A percentile compares a stretch with the other conserved stretches of the same genome.
Evolutionary conservation across 2,797 vertebrate species (phyloP).

Genomic region (Enteromius anoplus): DNA sequence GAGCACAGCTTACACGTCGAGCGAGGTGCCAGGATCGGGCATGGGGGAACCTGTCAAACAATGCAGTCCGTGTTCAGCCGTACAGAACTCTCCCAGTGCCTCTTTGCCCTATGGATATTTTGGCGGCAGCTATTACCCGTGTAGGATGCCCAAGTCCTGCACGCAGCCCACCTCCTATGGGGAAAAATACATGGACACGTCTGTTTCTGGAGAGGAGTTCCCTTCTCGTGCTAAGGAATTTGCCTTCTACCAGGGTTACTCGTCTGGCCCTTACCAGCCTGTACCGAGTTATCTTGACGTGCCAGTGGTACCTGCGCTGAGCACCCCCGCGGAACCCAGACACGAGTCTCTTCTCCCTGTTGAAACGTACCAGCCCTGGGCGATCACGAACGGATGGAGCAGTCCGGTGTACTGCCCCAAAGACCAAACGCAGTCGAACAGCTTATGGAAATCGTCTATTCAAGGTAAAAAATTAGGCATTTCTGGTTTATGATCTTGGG

Average conservation of each 20-base stretch:
- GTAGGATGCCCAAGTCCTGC: conserved; percentile 93
- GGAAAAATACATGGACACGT: conserved; percentile 94
- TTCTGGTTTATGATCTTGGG: not conserved
- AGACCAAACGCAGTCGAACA: conserved; percentile 90
- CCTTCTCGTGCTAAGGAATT: conserved; percentile 93
- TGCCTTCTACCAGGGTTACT: conserved; percentile 96
- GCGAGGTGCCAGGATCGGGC: conserved; percentile 88
- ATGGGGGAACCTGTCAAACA: conserved; percentile 94
- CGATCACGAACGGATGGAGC: conserved; percentile 95
- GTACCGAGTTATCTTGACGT: conserved; percentile 95
- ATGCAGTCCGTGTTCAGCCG: conserved; percentile 93
- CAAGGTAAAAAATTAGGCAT: conserved; percentile 80
- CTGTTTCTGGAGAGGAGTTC: conserved; percentile 92
- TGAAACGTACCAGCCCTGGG: conserved; percentile 98
- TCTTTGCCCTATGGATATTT: conserved; percentile 98
- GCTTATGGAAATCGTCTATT: conserved; percentile 94
- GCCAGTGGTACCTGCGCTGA: conserved; percentile 90
- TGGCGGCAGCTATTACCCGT: conserved; percentile 94
- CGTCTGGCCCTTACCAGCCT: conserved; percentile 90
- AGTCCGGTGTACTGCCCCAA: conserved; percentile 97
- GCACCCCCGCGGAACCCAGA: conserved; percentile 87
- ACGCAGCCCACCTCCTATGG: conserved; percentile 88
- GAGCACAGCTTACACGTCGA: conserved; percentile 86
- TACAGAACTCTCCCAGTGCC: conserved; percentile 90
- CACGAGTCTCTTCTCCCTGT: conserved; percentile 93